Evolutionary conservation across 2,888 invertebrate species (phyloP), one percentile per base, ranked within the genome.

Genomic region (Tuta absoluta): DNA sequence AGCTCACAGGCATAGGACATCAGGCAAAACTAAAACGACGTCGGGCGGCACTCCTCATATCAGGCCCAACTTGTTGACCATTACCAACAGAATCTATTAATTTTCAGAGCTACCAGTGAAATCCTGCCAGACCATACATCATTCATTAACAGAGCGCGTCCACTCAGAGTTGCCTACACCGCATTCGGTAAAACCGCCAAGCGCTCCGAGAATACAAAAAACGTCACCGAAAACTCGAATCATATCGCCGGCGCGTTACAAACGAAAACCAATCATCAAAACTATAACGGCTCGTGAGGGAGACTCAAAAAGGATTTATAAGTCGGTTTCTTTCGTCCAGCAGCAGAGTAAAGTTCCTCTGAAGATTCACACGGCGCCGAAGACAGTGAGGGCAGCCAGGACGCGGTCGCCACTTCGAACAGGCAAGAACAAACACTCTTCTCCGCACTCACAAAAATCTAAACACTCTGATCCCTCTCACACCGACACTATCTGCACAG

Each of bases 311-410:
- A 64, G 72, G 66, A 65, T 78, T 0, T 85, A 75, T 65, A 88
- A 87, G 73, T 79, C 85, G 0, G 85, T 88, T 0, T 80, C 82
- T 0, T 86, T 87, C 62, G 76, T 76, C 0, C 84, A 86, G 3
- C 69, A 75, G 1, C 79, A 74, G 63, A 62, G 65, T 0, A 69
- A 72, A 14, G 63, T 67, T 0, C 73, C 73, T 1, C 56, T 56
- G 24, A 56, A 56, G n/a, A 56, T 56, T 17, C 24, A 33, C 8
- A 17, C 33, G 33, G 17, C n/a, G 3, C 33, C 24, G 7, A 33
- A 33, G 24, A 4, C 45, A 5, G 4, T 3, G 45, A n/a, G 45
- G n/a, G 5, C n/a, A 3, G 5, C 45, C 5, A n/a, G 45, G 2
- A 45, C 45, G 17, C 45, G 45, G n/a, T 0, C 17, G n/a, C 10